Evolutionary conservation across 92 coral and sea anemone genomes (phyloP).

Genomic region (Pocillopora grandis): DNA sequence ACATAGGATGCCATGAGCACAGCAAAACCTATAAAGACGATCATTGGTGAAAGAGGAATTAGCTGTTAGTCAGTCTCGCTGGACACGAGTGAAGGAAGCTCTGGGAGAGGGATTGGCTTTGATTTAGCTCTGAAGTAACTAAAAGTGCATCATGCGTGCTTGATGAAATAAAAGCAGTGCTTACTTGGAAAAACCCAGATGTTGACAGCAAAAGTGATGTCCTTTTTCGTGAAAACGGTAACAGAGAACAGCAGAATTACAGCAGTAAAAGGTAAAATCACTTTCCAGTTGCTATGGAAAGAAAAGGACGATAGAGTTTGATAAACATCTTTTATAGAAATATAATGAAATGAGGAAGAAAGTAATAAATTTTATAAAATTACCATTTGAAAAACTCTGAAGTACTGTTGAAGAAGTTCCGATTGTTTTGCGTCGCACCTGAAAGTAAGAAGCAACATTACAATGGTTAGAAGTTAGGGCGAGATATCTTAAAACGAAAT

Average conservation of each 20-base stretch:
- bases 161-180: neutral
- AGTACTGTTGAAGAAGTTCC: conserved; percentile 19
- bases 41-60: too few species aligned
- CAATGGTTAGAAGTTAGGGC: neutral
- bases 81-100: too few species aligned
- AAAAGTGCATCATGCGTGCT: too few species aligned
- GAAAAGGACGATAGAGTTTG: neutral
- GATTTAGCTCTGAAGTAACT: too few species aligned
- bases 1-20: conserved; percentile 28
- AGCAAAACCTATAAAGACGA: conserved; percentile 16
- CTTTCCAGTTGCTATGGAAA: conserved; percentile 33
- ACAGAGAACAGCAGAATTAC: conserved; percentile 10
- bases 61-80: too few species aligned
- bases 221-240: conserved; percentile 22
- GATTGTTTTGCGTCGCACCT: conserved; percentile 3
- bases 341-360: neutral
- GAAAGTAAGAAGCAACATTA: neutral
- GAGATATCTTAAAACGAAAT: too few species aligned
- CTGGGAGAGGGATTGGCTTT: too few species aligned
- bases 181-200: conserved; percentile 56
- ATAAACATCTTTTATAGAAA: neutral
- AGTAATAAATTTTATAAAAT: neutral
- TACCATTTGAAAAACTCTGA: conserved; percentile 38
- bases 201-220: conserved; percentile 44
- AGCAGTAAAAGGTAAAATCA: conserved; percentile 7